Evolutionary conservation across 2,113 vertebrate species (phyloP).

Genomic region (Picathartes gymnocephalus): DNA sequence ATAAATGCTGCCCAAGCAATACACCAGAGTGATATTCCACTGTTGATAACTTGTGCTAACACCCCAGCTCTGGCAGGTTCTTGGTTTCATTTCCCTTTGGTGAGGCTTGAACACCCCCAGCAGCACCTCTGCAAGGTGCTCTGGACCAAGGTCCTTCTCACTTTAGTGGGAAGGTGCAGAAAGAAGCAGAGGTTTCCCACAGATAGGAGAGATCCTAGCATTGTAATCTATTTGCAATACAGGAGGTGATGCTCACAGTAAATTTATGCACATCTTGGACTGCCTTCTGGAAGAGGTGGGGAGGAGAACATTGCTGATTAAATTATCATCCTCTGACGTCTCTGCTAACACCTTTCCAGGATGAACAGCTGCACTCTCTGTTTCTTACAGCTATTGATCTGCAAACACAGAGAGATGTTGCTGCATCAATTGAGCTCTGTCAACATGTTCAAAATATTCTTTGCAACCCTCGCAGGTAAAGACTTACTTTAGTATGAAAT

Average conservation of each 20-base stretch:
- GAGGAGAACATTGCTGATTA: neutral
- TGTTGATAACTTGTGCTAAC: neutral
- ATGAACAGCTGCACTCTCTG: neutral
- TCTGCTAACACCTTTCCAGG: neutral
- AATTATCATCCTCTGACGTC: slow-evolving; percentile 1
- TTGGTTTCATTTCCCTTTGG: neutral
- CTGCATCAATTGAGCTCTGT: neutral
- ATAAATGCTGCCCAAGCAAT: neutral
- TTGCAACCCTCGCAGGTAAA: neutral
- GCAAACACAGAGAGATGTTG: neutral
- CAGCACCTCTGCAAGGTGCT: neutral
- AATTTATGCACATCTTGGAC: neutral
- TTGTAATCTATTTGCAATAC: neutral
- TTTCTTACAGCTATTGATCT: slow-evolving; percentile 38
- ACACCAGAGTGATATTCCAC: neutral
- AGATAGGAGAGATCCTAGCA: neutral
- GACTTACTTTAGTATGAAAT: neutral
- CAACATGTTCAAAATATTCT: neutral
- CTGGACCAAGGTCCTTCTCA: neutral
- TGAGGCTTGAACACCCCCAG: neutral
- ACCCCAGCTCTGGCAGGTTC: neutral
- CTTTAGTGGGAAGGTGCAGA: neutral
- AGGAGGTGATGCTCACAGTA: neutral
- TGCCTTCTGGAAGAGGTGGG: neutral
- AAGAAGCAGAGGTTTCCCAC: neutral